phyloP scores from a whole-genome alignment of 30 jellyfish, hydroid and myxozoan genomes.

The Turritopsis rubra region DNA sequence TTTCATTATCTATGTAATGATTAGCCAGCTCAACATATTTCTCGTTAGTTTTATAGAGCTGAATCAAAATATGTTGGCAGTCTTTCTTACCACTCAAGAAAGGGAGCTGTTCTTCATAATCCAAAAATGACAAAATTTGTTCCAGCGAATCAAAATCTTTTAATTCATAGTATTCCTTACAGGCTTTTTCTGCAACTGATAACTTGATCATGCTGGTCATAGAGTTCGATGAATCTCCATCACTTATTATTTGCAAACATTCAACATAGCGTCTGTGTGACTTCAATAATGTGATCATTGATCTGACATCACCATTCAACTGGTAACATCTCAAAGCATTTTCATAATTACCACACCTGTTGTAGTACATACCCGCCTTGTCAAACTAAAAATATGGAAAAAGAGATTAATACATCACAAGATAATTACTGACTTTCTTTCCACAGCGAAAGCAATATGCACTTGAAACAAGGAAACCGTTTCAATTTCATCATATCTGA shows the following conservation, averaged over 20 bases:
- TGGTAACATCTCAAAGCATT: constrained; percentile 23
- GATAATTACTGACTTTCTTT: background rate
- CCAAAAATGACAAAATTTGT: constrained; percentile 1
- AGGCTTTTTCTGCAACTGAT: constrained; percentile 18
- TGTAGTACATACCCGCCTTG: constrained; percentile 10
- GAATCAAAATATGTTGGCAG: background rate
- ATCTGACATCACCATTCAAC: background rate
- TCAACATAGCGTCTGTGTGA: background rate
- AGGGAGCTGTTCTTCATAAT: background rate
- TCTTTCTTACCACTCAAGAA: background rate
- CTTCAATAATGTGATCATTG: background rate
- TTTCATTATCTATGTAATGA: background rate
- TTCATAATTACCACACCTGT: constrained; percentile 3
- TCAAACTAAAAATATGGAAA: constrained; percentile 14
- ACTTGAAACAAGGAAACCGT: background rate
- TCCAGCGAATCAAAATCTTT: background rate
- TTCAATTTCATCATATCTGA: background rate
- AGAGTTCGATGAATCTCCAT: background rate
- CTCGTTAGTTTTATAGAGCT: background rate
- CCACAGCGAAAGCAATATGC: background rate
- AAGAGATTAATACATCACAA: background rate
- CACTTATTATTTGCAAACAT: background rate
- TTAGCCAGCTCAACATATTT: background rate
- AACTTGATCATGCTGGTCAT: background rate
- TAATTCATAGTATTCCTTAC: background rate